Percentiles rank a stretch among this genome's conserved stretches.
Conservation (phyloP, 2,888 invertebrate species). For the Tinea semifulvella region DNA sequence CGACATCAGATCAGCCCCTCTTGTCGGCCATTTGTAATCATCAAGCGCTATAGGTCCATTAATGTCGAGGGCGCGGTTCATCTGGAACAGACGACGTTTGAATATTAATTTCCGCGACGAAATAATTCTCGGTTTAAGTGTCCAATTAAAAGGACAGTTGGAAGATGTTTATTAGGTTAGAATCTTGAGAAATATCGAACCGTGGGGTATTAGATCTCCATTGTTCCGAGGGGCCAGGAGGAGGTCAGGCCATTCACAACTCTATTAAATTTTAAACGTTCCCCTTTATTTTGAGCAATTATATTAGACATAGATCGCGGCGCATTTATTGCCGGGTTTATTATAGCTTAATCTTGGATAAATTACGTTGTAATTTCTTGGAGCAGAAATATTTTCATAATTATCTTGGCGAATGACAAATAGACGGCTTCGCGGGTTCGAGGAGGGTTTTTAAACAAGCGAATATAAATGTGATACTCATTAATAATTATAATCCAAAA, state of each 20-base stretch:
- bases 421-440: neutral
- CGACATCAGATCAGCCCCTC: neutral
- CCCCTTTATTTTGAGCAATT: constrained; percentile 11
- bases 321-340: neutral
- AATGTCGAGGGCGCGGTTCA: constrained; percentile 12
- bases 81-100: constrained; percentile 15
- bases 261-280: constrained; percentile 14
- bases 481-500: too few relatives aligned
- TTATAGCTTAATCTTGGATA: constrained; percentile 2
- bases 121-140: constrained; percentile 25
- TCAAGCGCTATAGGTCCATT: neutral
- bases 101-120: constrained; percentile 16
- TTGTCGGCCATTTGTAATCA: constrained; percentile 2
- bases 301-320: constrained; percentile 34
- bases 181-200: constrained; percentile 9
- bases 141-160: constrained; percentile 31
- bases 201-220: constrained; percentile 11
- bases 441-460: neutral
- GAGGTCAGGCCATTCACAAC: neutral
- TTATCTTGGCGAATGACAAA: constrained; percentile 12
- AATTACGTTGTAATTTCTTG: constrained; percentile 2
- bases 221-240: constrained; percentile 5
- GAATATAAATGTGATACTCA: too few relatives aligned
- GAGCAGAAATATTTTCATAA: constrained; percentile 9
- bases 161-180: constrained; percentile 31